Conservation (phyloP, 2,797 vertebrate genomes). For the Sandelia bainsii region DNA sequence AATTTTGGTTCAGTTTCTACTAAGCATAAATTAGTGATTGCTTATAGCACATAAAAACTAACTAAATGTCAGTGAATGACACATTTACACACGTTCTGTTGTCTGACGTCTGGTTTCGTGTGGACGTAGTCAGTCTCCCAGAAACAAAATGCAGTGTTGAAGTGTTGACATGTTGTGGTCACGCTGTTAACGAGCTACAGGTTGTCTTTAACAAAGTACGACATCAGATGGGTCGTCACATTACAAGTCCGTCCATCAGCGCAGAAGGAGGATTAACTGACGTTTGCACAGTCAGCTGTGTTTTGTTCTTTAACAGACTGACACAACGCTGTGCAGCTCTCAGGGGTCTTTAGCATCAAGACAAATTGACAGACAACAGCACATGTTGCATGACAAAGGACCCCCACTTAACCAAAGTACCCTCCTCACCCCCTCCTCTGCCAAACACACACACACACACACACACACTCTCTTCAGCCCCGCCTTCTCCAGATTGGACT, state of each 20-base stretch:
- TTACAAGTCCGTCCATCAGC: neutral
- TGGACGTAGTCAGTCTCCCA: too few relatives aligned
- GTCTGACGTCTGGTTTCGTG: too few relatives aligned
- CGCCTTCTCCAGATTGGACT: slow-evolving; percentile 66
- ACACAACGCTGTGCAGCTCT: slow-evolving; percentile 33
- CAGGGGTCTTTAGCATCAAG: slow-evolving; percentile 42
- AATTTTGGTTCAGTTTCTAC: too few relatives aligned
- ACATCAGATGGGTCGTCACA: slow-evolving; percentile 14
- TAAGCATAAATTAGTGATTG: too few relatives aligned
- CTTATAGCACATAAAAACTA: too few relatives aligned
- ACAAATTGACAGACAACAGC: slow-evolving; percentile 76
- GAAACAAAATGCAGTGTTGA: too few relatives aligned
- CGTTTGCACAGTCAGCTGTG: slow-evolving; percentile 31
- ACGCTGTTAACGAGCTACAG: neutral
- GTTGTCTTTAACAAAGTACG: slow-evolving; percentile 1
- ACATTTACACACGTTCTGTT: too few relatives aligned
- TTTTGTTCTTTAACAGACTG: slow-evolving; percentile 28
- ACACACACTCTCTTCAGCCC: slow-evolving; percentile 36
- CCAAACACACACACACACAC: slow-evolving; percentile 30
- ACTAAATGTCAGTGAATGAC: too few relatives aligned
- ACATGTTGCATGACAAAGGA: slow-evolving; percentile 83
- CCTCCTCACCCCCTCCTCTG: neutral
- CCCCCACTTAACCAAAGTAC: slow-evolving; percentile 53
- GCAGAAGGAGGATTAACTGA: slow-evolving; percentile 26
- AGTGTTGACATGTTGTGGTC: too few relatives aligned